Conservation (phyloP, 2,113 vertebrate genomes). For the Engraulis encrasicolus region DNA sequence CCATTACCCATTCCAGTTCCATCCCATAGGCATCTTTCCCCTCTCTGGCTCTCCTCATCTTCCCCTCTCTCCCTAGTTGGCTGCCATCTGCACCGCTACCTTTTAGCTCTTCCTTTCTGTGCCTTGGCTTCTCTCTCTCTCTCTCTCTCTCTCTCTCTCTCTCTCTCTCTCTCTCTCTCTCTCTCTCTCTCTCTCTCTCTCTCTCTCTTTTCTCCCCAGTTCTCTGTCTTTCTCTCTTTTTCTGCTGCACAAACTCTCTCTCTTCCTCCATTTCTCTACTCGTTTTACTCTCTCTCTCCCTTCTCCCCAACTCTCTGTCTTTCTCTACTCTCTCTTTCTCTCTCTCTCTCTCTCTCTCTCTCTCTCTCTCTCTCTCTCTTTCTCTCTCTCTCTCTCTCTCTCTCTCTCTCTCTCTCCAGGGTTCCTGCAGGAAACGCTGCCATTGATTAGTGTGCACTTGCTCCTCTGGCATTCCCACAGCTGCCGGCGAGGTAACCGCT, state of each 20-base stretch:
- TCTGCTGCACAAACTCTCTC: too few species aligned
- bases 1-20: too few species aligned
- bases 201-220: too few species aligned
- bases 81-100: too few species aligned
- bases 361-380: conserved; percentile 26
- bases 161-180: too few species aligned
- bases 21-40: background rate
- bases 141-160: too few species aligned
- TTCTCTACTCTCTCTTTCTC: background rate
- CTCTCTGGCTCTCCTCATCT: conserved; percentile 32
- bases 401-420: background rate
- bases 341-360: background rate
- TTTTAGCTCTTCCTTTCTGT: too few species aligned
- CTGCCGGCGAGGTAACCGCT: conserved; percentile 53
- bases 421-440: conserved; percentile 54
- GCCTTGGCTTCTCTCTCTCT: conserved; percentile 35
- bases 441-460: conserved; percentile 67
- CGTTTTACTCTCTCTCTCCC: conserved; percentile 35
- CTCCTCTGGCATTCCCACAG: conserved; percentile 47
- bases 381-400: background rate
- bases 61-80: too few species aligned
- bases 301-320: too few species aligned
- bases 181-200: too few species aligned
- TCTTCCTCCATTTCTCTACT: too few species aligned
- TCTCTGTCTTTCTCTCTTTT: too few species aligned